These are phyloP conservation scores for Hoplias malabaricus DNA, from an alignment of 2,113 vertebrate species.

Conservation along the genomic window DNA sequence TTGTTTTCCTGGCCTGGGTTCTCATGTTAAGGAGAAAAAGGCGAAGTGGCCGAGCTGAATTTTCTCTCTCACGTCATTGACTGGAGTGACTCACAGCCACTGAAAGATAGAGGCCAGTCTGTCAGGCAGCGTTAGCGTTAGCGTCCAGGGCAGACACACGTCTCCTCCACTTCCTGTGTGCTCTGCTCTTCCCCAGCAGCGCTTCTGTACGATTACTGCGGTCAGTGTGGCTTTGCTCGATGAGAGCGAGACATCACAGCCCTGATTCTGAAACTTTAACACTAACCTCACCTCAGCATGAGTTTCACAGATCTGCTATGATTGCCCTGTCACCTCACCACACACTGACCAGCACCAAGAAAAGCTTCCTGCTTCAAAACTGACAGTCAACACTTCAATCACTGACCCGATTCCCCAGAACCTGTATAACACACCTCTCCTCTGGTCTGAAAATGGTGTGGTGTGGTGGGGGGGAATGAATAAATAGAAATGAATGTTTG, in stretches of 20 bases:
- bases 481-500: too few relatives aligned
- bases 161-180: slow-evolving; percentile 27
- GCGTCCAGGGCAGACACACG: slow-evolving; percentile 16
- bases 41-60: background rate
- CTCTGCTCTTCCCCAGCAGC: background rate
- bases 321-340: background rate
- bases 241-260: slow-evolving; percentile 6
- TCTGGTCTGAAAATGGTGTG: background rate
- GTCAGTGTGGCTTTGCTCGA: slow-evolving; percentile 25
- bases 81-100: slow-evolving; percentile 9
- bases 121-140: slow-evolving; percentile 23
- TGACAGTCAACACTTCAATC: background rate
- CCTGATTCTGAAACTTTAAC: background rate
- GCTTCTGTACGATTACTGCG: slow-evolving; percentile 28
- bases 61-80: slow-evolving; percentile 13
- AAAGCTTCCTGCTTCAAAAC: background rate
- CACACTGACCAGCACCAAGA: background rate
- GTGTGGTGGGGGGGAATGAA: too few relatives aligned
- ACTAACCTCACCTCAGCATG: background rate
- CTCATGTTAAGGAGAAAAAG: background rate
- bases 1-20: background rate
- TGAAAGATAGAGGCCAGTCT: slow-evolving; percentile 32
- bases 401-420: background rate
- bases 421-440: background rate
- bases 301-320: background rate